A percentile compares a stretch with the other conserved stretches of the same genome.
These are phyloP conservation scores for Chaitophorus viminalis DNA, from an alignment of 2,888 invertebrate species.

Conservation along the genomic window DNA sequence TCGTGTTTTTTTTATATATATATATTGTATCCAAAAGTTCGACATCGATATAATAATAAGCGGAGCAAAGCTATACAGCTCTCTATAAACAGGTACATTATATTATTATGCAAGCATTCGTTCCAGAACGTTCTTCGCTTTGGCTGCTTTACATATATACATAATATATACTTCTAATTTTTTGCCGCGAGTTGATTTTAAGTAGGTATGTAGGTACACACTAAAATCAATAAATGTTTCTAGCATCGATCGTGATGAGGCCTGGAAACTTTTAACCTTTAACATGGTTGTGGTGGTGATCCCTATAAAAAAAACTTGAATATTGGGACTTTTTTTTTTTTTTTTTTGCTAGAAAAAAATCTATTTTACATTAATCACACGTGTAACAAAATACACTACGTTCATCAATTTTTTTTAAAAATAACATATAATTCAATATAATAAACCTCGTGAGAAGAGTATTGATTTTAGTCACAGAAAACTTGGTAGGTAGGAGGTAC, in stretches of 20 bases:
- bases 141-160: too few relatives aligned
- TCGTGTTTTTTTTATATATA: neutral
- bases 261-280: constrained; percentile 24
- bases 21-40: constrained; percentile 7
- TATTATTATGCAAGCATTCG: neutral
- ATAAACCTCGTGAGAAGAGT: constrained; percentile 33
- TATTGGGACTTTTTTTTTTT: constrained; percentile 19
- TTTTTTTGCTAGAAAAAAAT: constrained; percentile 15
- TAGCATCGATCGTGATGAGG: constrained; percentile 17
- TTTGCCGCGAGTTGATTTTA: constrained; percentile 16
- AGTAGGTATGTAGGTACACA: neutral
- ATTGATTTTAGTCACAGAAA: constrained; percentile 39
- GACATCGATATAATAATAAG: neutral
- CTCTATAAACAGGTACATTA: neutral
- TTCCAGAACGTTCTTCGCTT: constrained; percentile 36
- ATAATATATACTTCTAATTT: constrained; percentile 26
- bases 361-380: neutral
- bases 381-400: neutral
- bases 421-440: constrained; percentile 11
- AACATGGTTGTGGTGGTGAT: neutral
- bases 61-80: neutral
- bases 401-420: neutral
- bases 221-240: constrained; percentile 22
- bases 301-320: constrained; percentile 52
- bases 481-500: constrained; percentile 10